Evolutionary conservation across 2,888 invertebrate genomes (phyloP).

Genomic region (Theretra japonica): DNA sequence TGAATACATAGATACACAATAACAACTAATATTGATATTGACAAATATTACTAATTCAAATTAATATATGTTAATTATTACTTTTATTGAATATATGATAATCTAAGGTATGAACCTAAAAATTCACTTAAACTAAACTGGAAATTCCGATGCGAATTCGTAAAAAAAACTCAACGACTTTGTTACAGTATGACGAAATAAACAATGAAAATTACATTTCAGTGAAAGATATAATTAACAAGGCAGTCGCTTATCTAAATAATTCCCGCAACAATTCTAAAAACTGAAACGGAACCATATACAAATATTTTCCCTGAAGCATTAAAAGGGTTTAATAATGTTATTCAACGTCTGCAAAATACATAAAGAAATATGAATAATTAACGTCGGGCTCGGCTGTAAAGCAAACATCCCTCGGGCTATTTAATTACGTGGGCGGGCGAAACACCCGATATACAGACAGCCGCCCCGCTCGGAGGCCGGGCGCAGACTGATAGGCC

Average conservation of each 20-base stretch:
- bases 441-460: neutral
- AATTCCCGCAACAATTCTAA: neutral
- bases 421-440: neutral
- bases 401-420: conserved; percentile 22
- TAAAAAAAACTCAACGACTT: too few species aligned
- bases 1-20: too few species aligned
- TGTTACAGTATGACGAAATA: too few species aligned
- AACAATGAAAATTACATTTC: too few species aligned
- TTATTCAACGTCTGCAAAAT: conserved; percentile 18
- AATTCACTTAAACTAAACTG: too few species aligned
- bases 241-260: neutral
- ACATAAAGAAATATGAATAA: conserved; percentile 16
- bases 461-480: conserved; percentile 32
- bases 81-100: too few species aligned
- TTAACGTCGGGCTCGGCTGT: neutral
- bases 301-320: conserved; percentile 4
- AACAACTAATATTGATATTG: too few species aligned
- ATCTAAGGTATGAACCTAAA: too few species aligned
- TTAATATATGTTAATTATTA: too few species aligned
- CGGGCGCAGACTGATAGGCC: conserved; percentile 40
- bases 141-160: too few species aligned
- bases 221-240: too few species aligned
- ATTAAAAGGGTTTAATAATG: conserved; percentile 11
- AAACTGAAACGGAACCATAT: neutral
- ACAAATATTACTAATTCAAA: too few species aligned